A percentile compares a stretch with the other conserved stretches of the same genome.
Conservation (phyloP, 1,140 invertebrate genomes). For the Brachionus angularis region DNA sequence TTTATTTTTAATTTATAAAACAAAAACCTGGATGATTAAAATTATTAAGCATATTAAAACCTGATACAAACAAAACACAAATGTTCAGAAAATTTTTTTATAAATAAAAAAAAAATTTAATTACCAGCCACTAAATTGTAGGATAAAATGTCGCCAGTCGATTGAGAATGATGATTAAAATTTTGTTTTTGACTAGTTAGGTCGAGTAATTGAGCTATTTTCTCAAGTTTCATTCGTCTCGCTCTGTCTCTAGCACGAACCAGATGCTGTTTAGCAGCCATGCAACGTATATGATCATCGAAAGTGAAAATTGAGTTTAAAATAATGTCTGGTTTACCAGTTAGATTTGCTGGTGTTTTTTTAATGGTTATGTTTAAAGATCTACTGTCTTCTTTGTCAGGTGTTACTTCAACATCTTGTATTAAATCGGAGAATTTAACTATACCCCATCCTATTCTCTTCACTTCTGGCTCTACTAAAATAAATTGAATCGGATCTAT, state of each 20-base stretch:
- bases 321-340: conserved; percentile 62
- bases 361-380: conserved; percentile 90
- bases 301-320: conserved; percentile 89
- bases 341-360: conserved; percentile 63
- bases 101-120: not conserved
- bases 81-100: not conserved
- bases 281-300: conserved; percentile 95
- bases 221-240: conserved; percentile 38
- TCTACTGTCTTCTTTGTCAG: conserved; percentile 92
- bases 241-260: conserved; percentile 67
- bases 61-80: not conserved
- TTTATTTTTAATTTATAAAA: not conserved
- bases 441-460: conserved; percentile 88
- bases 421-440: conserved; percentile 78
- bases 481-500: conserved; percentile 90
- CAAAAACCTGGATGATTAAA: conserved; percentile 34
- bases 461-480: conserved; percentile 88
- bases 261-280: conserved; percentile 77
- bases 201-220: conserved; percentile 32
- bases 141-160: conserved; percentile 4
- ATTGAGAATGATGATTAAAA: conserved; percentile 23
- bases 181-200: conserved; percentile 15
- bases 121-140: conserved; percentile 26
- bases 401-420: conserved; percentile 68
- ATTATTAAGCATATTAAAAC: conserved; percentile 2